A percentile compares a stretch with the other conserved stretches of the same genome.
Evolutionary conservation across 2,113 vertebrate species (phyloP).

Genomic region (Rhinolophus ferrumequinum): DNA sequence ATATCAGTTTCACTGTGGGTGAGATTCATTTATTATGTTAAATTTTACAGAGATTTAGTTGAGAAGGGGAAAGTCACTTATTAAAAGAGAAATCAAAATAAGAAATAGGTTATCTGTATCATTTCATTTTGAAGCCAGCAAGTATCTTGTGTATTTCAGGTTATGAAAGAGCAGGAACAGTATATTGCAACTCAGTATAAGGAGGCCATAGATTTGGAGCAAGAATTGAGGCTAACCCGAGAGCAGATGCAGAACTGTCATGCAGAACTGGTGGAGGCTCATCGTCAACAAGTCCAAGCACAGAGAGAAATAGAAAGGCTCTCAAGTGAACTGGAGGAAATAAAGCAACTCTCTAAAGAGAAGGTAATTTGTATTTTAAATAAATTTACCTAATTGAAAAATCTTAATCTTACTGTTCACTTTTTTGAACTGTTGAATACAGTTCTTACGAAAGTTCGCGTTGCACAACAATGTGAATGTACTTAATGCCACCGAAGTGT

Average conservation of each 20-base stretch:
- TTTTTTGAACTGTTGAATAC: slow-evolving; percentile 25
- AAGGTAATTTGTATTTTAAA: slow-evolving; percentile 84
- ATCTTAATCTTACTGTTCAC: not conserved
- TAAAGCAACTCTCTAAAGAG: slow-evolving; percentile 85
- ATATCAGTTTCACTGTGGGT: slow-evolving; percentile 19
- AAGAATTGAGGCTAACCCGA: slow-evolving; percentile 84
- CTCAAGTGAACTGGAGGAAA: slow-evolving; percentile 84
- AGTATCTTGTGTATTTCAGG: slow-evolving; percentile 76
- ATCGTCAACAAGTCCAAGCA: slow-evolving; percentile 79
- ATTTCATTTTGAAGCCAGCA: slow-evolving; percentile 56
- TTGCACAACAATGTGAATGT: not conserved
- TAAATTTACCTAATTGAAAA: slow-evolving; percentile 40
- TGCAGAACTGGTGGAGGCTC: slow-evolving; percentile 85
- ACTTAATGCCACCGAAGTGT: not conserved
- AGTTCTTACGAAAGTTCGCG: slow-evolving; percentile 39
- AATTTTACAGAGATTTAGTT: slow-evolving; percentile 34
- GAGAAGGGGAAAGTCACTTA: not conserved
- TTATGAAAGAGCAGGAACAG: slow-evolving; percentile 82
- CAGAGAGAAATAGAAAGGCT: slow-evolving; percentile 84
- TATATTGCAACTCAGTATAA: slow-evolving; percentile 82
- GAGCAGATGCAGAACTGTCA: slow-evolving; percentile 85
- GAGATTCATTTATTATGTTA: slow-evolving; percentile 14
- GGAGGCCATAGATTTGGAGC: slow-evolving; percentile 83
- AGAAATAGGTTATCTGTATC: slow-evolving; percentile 16
- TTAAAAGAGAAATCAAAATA: slow-evolving; percentile 42